Base-by-base conservation (phyloP, 2,888 invertebrate species). In the Xestia xanthographa region DNA sequence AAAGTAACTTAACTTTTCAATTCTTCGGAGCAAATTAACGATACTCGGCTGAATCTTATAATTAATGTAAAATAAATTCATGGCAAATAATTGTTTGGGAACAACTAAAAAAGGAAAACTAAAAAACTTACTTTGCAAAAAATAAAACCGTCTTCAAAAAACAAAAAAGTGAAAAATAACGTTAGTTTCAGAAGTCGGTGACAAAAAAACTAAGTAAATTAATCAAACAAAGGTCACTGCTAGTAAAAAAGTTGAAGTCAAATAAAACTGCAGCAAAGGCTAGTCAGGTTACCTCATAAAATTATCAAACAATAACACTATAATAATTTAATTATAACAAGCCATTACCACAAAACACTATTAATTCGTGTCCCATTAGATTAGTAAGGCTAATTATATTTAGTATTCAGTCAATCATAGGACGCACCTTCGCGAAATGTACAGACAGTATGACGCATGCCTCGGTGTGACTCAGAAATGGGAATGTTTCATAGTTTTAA, bases 361-460 rank as follows among this genome's bases (percentile, higher is more conserved):
- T 82, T 67, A 75, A 75, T 75, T 79, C 26, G 8, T 79, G 63
- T 53, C 69, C 66, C 26, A 71, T 71, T 63, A 65, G 50, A 71
- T 83, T 79, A 83, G 41, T n/a, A 38, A 26, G 4, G 17, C 67
- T 82, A 80, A 82, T 84, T 83, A 82, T n/a, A 29, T 71, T 75
- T 68, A 53, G 67, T 29, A 34, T 17, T 1, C 17, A 80, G 75
- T 75, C 58, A 63, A 75, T 84, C 80, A 83, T 68, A 60, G 29
- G 70, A 48, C 82, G 67, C 82, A n/a, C 82, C 82, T 63, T 20
- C 45, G 2, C 12, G 41, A 45, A 14, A 58, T n/a, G 20, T 41
- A 56, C 41, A 63, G 43, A 41, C 22, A n/a, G 6, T 11, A 60
- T 83, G 82, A 82, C 75, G 62, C 80, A 70, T 43, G 14, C 26